Evolutionary conservation across 2,113 vertebrate species (phyloP).

Genomic region (Phasianus colchicus): DNA sequence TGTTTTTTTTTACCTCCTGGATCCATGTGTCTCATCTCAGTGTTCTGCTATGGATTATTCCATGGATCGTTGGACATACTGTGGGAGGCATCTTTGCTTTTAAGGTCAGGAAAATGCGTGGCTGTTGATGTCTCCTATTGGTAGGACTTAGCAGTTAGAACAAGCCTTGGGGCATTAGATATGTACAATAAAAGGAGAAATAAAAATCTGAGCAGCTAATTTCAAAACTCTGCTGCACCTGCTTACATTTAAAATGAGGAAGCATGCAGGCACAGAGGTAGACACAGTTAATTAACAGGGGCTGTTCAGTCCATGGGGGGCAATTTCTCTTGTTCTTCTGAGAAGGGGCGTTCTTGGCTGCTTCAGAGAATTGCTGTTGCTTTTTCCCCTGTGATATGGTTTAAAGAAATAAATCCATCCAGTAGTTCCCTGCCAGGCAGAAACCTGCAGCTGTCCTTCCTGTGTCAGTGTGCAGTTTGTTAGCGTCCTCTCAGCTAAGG

Average conservation of each 20-base stretch:
- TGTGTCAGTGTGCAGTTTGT: background rate
- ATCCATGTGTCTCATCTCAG: background rate
- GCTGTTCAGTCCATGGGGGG: background rate
- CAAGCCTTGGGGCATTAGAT: background rate
- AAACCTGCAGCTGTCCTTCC: background rate
- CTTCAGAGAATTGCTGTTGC: background rate
- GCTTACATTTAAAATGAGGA: background rate
- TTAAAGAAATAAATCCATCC: background rate
- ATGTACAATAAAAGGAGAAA: background rate
- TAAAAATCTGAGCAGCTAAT: background rate
- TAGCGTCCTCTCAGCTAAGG: background rate
- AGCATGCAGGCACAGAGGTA: background rate
- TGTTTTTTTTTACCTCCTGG: background rate
- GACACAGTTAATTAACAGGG: background rate
- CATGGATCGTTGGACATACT: background rate
- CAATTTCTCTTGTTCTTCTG: background rate
- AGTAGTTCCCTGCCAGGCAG: constrained; percentile 2
- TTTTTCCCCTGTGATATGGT: background rate
- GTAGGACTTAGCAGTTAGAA: constrained; percentile 32
- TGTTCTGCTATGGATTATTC: constrained; percentile 53
- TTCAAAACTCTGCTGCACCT: background rate
- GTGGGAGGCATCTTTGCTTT: constrained; percentile 32
- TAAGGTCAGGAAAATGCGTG: background rate
- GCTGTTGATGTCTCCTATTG: background rate
- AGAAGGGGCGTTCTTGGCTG: background rate